These are phyloP conservation scores for Chinchilla lanigera DNA, from an alignment of 2,113 vertebrate species.

Conservation along the genomic window DNA sequence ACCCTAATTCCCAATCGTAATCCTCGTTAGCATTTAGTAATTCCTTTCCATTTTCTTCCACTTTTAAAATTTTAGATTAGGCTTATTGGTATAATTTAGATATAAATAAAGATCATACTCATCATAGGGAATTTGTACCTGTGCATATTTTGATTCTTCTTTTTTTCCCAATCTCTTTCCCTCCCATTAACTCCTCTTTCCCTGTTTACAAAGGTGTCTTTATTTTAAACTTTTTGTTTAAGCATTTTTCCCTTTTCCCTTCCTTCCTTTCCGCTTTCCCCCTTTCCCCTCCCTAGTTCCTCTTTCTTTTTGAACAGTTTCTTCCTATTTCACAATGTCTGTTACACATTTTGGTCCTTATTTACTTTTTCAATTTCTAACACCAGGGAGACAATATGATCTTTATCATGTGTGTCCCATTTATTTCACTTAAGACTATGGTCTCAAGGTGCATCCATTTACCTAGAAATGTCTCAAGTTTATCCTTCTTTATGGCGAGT, in stretches of 20 bases:
- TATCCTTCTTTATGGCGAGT: background rate
- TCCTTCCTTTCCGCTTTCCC: background rate
- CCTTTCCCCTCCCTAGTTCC: background rate
- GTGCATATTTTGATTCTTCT: background rate
- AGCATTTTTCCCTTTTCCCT: background rate
- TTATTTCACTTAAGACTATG: background rate
- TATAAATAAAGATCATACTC: background rate
- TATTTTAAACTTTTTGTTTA: background rate
- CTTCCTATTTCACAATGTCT: background rate
- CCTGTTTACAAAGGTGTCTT: background rate
- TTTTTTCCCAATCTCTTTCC: background rate
- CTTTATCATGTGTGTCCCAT: background rate
- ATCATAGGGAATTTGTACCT: background rate
- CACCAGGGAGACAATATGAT: background rate
- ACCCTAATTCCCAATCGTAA: constrained; percentile 27
- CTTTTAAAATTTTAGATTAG: background rate
- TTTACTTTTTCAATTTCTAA: background rate
- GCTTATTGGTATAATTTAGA: background rate
- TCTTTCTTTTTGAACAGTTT: background rate
- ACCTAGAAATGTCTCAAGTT: background rate
- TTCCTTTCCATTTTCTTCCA: constrained; percentile 8
- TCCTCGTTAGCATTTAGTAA: constrained; percentile 54
- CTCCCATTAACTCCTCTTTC: background rate
- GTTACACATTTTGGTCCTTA: background rate
- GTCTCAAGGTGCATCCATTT: background rate